Conservation (phyloP, 2,888 invertebrate genomes). For the Tetropium fuscum region DNA sequence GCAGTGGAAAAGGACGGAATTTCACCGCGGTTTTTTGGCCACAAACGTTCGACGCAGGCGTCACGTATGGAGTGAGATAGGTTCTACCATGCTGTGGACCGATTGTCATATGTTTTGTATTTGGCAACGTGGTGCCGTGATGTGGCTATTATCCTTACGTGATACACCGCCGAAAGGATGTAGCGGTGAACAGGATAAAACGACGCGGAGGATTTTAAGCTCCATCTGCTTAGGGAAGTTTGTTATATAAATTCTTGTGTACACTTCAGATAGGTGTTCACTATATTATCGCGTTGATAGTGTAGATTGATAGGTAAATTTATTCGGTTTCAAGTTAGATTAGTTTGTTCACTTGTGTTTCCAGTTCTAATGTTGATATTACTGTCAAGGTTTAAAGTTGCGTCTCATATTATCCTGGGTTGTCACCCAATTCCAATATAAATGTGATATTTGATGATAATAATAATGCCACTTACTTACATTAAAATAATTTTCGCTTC, state of each 20-base stretch:
- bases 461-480: too few relatives aligned
- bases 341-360: slow-evolving; percentile 7
- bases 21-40: slow-evolving; percentile 67
- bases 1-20: slow-evolving; percentile 60
- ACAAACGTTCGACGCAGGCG: slow-evolving; percentile 61
- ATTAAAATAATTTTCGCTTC: too few relatives aligned
- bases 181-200: slow-evolving; percentile 41
- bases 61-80: slow-evolving; percentile 58
- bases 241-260: slow-evolving; percentile 43
- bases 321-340: slow-evolving; percentile 26
- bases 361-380: background rate
- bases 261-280: slow-evolving; percentile 36
- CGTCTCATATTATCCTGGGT: background rate
- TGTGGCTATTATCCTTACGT: slow-evolving; percentile 62
- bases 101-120: slow-evolving; percentile 62
- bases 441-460: too few relatives aligned
- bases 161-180: slow-evolving; percentile 44
- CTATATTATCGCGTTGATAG: slow-evolving; percentile 25
- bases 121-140: slow-evolving; percentile 59
- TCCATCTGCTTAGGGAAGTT: slow-evolving; percentile 41
- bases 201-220: slow-evolving; percentile 37
- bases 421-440: background rate
- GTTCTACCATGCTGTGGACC: slow-evolving; percentile 38
- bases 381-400: background rate
- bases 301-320: slow-evolving; percentile 35